Conservation (phyloP, 1,140 invertebrate species). For the Rhagoletis zephyria region DNA sequence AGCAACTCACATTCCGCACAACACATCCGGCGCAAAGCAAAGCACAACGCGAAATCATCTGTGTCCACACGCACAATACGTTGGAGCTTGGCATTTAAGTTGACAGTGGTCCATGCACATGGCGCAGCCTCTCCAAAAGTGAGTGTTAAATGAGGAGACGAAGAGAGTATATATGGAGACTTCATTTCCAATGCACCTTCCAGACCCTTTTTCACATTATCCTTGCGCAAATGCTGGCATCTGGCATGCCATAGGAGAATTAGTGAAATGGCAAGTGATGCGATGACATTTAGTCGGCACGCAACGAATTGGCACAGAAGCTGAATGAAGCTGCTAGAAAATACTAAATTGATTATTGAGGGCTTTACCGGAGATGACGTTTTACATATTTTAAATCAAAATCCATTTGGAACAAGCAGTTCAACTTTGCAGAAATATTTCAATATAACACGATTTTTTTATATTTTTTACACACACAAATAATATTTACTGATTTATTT, state of each 20-base stretch:
- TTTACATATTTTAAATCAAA: too few species aligned
- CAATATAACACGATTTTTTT: too few species aligned
- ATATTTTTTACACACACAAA: too few species aligned
- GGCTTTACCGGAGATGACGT: too few species aligned
- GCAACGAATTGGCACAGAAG: background rate
- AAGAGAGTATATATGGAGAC: conserved; percentile 5
- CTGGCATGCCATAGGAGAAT: background rate
- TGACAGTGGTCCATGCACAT: background rate
- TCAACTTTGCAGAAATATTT: background rate
- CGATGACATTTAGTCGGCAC: background rate
- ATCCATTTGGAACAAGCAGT: too few species aligned
- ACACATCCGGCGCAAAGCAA: conserved; percentile 49
- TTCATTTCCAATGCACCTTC: conserved; percentile 9
- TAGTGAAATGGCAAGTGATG: background rate
- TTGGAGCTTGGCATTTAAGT: background rate
- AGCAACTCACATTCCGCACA: conserved; percentile 48
- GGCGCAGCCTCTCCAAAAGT: conserved; percentile 29
- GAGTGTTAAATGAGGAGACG: background rate
- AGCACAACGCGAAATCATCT: conserved; percentile 50
- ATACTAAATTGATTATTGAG: background rate
- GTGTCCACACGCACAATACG: conserved; percentile 47
- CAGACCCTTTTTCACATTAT: conserved; percentile 23
- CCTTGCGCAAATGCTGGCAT: conserved; percentile 30
- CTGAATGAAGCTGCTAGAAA: background rate
- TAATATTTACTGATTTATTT: too few species aligned